phyloP scores from a whole-genome alignment of 2,888 invertebrate genomes.

The Carcina quercana region DNA sequence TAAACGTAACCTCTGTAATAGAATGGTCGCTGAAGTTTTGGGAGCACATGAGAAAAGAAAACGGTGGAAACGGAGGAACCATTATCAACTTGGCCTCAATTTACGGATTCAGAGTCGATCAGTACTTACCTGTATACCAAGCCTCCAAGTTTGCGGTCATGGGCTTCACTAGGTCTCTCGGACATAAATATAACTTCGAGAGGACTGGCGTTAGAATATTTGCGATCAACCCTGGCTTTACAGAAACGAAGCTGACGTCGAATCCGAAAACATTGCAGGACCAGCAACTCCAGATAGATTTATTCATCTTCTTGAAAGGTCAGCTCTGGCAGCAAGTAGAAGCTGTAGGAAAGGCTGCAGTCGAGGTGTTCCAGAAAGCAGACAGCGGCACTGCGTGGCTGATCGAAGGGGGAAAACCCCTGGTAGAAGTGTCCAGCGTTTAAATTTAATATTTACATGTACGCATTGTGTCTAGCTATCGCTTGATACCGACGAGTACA shows the following conservation, averaged over 20 bases:
- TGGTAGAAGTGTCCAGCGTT: not conserved
- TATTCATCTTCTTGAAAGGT: too few species aligned
- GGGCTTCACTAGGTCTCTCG: constrained; percentile 65
- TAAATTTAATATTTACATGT: too few species aligned
- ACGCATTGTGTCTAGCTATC: too few species aligned
- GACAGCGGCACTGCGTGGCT: constrained; percentile 49
- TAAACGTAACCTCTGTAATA: constrained; percentile 43
- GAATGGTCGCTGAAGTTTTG: constrained; percentile 68
- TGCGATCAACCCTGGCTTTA: constrained; percentile 71
- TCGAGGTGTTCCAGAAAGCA: constrained; percentile 31
- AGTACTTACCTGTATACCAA: constrained; percentile 72
- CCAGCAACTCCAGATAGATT: not conserved
- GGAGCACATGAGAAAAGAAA: constrained; percentile 73
- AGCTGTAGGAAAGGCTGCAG: constrained; percentile 23
- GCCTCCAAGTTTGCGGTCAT: constrained; percentile 75
- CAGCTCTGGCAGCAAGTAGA: constrained; percentile 19
- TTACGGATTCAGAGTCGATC: constrained; percentile 66
- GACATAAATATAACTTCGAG: constrained; percentile 52
- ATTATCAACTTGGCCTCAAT: constrained; percentile 79
- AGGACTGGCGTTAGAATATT: constrained; percentile 66
- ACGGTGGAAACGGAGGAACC: constrained; percentile 74
- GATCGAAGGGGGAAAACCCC: not conserved
- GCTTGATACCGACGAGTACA: too few species aligned
- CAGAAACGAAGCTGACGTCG: constrained; percentile 40
- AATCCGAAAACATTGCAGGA: not conserved